These are phyloP conservation scores for Torymus auratus DNA, from an alignment of 2,888 invertebrate genomes.

Conservation along the genomic window DNA sequence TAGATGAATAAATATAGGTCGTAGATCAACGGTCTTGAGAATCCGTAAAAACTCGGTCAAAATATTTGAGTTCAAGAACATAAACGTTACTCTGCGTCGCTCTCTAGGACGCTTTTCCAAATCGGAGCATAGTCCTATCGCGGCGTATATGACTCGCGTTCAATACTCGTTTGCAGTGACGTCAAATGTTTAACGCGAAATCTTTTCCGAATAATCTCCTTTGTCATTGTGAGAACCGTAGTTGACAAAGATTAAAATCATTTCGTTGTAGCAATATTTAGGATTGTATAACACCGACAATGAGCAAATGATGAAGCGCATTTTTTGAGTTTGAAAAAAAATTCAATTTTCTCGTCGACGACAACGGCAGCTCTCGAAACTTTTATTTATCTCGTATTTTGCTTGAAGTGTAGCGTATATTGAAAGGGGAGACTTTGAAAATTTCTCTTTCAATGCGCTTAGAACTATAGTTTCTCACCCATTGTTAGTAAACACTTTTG, in stretches of 20 bases:
- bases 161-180: too few relatives aligned
- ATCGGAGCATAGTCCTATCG: too few relatives aligned
- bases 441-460: too few relatives aligned
- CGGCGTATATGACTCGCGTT: too few relatives aligned
- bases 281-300: conserved; percentile 22
- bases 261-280: not conserved
- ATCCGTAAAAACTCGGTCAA: conserved; percentile 3
- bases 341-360: not conserved
- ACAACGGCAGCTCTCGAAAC: too few relatives aligned
- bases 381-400: too few relatives aligned
- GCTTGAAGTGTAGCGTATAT: too few relatives aligned
- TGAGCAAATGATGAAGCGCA: not conserved
- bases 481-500: too few relatives aligned
- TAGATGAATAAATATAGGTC: conserved; percentile 2
- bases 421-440: too few relatives aligned
- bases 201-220: not conserved
- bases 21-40: not conserved
- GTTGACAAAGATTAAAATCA: not conserved
- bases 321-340: not conserved
- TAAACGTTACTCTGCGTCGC: not conserved
- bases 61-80: not conserved
- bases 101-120: too few relatives aligned
- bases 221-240: not conserved
- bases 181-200: too few relatives aligned
- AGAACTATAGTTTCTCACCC: too few relatives aligned